Conservation (phyloP, 2,888 invertebrate species). For the Acronicta psi region DNA sequence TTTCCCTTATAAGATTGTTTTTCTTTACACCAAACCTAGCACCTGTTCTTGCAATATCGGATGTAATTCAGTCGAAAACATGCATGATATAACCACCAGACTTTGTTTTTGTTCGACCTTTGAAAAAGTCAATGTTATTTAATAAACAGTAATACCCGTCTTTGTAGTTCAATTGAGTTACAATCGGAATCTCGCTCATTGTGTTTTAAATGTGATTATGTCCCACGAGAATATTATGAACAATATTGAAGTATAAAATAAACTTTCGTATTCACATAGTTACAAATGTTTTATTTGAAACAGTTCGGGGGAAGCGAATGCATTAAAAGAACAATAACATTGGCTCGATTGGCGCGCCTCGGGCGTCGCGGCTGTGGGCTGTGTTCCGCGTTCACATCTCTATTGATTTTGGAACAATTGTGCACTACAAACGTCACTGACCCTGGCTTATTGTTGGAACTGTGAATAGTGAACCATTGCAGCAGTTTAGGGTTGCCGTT, state of each 20-base stretch:
- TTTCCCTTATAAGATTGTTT: conserved; percentile 28
- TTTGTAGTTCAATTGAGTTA: conserved; percentile 35
- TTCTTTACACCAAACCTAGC: conserved; percentile 19
- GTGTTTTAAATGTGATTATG: conserved; percentile 24
- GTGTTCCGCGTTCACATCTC: conserved; percentile 57
- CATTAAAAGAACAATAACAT: conserved; percentile 65
- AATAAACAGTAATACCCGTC: conserved; percentile 23
- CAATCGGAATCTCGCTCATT: conserved; percentile 17
- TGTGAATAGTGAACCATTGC: conserved; percentile 55
- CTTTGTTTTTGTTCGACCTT: conserved; percentile 42
- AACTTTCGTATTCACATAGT: conserved; percentile 12
- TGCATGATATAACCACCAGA: conserved; percentile 20
- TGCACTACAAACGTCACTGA: conserved; percentile 59
- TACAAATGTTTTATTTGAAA: conserved; percentile 23
- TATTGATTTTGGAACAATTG: conserved; percentile 71
- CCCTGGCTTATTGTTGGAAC: conserved; percentile 62
- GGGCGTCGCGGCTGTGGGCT: conserved; percentile 59
- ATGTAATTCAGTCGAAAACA: conserved; percentile 35
- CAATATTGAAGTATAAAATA: conserved; percentile 17
- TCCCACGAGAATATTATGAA: conserved; percentile 4
- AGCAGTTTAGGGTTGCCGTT: conserved; percentile 48
- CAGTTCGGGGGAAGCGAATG: conserved; percentile 50
- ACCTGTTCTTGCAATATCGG: conserved; percentile 40
- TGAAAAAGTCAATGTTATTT: conserved; percentile 38
- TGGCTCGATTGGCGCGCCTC: conserved; percentile 51